Evolutionary conservation across 1,140 invertebrate genomes (phyloP).

Genomic region (Drosophila triauraria): DNA sequence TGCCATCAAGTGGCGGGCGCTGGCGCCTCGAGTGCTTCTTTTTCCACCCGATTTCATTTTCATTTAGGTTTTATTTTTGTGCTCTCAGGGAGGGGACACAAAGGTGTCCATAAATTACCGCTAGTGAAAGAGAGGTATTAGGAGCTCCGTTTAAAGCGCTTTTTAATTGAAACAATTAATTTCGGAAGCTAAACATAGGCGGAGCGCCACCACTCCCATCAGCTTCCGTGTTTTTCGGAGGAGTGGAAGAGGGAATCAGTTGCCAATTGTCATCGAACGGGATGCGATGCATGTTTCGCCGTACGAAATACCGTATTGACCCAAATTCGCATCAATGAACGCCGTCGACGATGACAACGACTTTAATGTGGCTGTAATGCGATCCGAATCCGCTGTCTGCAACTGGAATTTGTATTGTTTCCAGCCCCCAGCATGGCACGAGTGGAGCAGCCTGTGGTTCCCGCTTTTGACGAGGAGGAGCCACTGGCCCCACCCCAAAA

Average conservation of each 20-base stretch:
- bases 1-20: constrained; percentile 31
- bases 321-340: constrained; percentile 70
- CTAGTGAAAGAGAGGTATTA: constrained; percentile 26
- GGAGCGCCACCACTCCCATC: constrained; percentile 16
- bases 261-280: constrained; percentile 64
- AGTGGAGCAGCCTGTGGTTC: constrained; percentile 46
- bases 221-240: constrained; percentile 11
- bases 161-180: constrained; percentile 55
- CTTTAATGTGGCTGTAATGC: constrained; percentile 48
- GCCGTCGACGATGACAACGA: constrained; percentile 20
- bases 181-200: constrained; percentile 39
- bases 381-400: constrained; percentile 53
- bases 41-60: constrained; percentile 11
- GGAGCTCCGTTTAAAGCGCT: constrained; percentile 23
- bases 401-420: constrained; percentile 50
- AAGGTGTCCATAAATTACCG: constrained; percentile 41
- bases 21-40: constrained; percentile 28
- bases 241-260: constrained; percentile 24
- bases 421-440: constrained; percentile 20
- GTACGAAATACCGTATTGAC: constrained; percentile 76
- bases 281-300: constrained; percentile 10
- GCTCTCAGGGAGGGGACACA: neutral
- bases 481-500: constrained; percentile 30
- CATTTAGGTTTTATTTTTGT: constrained; percentile 31
- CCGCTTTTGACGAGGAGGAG: constrained; percentile 15